Percentiles rank a stretch among this genome's conserved stretches.
Evolutionary conservation across 2,797 vertebrate species (phyloP).

Genomic region (Leucoraja ocellata): DNA sequence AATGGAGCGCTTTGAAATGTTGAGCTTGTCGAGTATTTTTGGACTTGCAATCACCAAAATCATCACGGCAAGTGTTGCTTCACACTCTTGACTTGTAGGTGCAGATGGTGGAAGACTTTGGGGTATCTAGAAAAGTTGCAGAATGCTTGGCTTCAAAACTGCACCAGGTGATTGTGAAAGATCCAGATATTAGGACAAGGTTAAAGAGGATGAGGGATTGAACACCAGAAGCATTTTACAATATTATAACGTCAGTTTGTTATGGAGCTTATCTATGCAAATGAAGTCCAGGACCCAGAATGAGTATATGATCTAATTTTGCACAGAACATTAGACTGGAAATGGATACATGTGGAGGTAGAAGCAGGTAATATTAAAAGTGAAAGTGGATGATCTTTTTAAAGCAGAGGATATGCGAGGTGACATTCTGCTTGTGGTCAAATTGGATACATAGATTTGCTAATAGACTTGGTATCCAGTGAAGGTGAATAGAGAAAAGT

Average conservation of each 20-base stretch:
- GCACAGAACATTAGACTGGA: too few relatives aligned
- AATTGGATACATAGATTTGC: neutral
- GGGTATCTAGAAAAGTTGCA: too few relatives aligned
- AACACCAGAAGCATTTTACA: neutral
- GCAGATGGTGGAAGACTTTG: too few relatives aligned
- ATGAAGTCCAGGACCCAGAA: neutral
- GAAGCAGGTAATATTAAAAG: neutral
- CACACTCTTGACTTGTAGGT: too few relatives aligned
- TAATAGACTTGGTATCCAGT: neutral
- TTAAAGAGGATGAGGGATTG: neutral
- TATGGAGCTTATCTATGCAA: neutral
- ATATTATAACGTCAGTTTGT: neutral
- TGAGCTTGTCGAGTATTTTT: too few relatives aligned
- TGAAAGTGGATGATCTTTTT: neutral
- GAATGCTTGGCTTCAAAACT: too few relatives aligned
- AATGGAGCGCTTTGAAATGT: too few relatives aligned
- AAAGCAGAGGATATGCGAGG: neutral
- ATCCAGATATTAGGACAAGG: neutral
- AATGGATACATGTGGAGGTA: too few relatives aligned
- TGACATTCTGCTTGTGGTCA: neutral
- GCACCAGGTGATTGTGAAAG: too few relatives aligned
- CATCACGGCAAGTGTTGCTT: too few relatives aligned
- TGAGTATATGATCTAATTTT: neutral
- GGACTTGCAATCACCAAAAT: too few relatives aligned
- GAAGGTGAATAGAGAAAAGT: neutral